Conservation (phyloP, 2,888 invertebrate species). For the Monochamus alternatus region DNA sequence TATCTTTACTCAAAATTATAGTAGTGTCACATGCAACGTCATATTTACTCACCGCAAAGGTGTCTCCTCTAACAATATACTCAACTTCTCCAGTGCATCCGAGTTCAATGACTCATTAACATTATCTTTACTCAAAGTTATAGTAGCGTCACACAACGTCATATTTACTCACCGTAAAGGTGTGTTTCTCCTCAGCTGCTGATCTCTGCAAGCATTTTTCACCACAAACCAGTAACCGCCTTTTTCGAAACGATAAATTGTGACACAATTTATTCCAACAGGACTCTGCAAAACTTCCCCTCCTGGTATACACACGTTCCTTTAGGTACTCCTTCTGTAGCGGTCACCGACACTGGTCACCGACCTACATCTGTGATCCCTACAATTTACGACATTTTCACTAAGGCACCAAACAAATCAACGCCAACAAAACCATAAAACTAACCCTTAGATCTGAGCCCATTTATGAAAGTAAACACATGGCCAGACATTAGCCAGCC, state of each 20-base stretch:
- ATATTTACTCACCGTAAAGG: neutral
- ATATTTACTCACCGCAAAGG: neutral
- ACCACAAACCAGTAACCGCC: neutral
- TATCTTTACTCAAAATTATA: neutral
- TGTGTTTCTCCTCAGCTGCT: neutral
- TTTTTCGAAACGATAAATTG: too few species aligned
- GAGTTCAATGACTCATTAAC: neutral
- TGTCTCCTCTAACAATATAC: too few species aligned
- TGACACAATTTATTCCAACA: neutral
- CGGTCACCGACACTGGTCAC: too few species aligned
- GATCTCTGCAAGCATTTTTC: neutral
- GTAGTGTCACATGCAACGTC: too few species aligned
- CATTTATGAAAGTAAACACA: too few species aligned
- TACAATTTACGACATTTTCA: too few species aligned
- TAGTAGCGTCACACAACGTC: too few species aligned
- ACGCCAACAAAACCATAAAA: too few species aligned
- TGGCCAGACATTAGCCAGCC: too few species aligned
- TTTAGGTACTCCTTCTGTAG: neutral
- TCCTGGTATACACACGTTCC: neutral
- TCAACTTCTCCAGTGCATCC: too few species aligned
- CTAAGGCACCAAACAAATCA: neutral
- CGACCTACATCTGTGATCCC: too few species aligned
- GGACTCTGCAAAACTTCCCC: neutral
- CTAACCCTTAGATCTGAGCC: too few species aligned
- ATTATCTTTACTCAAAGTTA: neutral